phyloP scores from a whole-genome alignment of 92 coral and sea anemone genomes.

The Scolanthus callimorphus region DNA sequence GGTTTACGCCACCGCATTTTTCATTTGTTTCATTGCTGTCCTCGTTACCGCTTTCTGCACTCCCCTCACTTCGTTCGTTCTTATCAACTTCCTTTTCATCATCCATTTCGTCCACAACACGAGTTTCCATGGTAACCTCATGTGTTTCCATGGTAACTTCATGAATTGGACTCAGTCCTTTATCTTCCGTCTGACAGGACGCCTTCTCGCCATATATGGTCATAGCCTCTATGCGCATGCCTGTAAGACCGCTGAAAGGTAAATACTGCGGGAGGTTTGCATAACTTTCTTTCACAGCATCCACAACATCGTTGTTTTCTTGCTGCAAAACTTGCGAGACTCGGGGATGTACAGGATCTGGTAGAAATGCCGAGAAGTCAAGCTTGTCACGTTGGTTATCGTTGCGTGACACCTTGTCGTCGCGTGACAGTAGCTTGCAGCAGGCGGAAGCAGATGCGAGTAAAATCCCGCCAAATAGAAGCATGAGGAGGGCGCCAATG shows the following conservation, averaged over 20 bases:
- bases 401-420: background rate
- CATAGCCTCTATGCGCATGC: background rate
- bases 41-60: background rate
- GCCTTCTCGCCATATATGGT: constrained; percentile 23
- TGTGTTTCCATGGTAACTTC: background rate
- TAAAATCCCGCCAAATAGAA: constrained; percentile 65
- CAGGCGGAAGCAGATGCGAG: constrained; percentile 42
- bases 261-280: constrained; percentile 76
- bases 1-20: background rate
- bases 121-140: too few species aligned
- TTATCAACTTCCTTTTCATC: too few species aligned
- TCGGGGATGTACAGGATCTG: constrained; percentile 45
- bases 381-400: constrained; percentile 13
- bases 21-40: background rate
- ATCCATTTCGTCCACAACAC: too few species aligned
- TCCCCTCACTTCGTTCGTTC: background rate
- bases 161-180: constrained; percentile 61
- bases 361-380: constrained; percentile 6
- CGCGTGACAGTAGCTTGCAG: constrained; percentile 11
- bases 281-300: constrained; percentile 80
- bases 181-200: constrained; percentile 39
- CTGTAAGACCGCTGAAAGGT: constrained; percentile 55
- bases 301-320: constrained; percentile 92
- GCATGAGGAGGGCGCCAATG: constrained; percentile 73
- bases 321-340: constrained; percentile 85